Percentiles rank a stretch among this genome's conserved stretches.
Evolutionary conservation across 1,140 invertebrate species (phyloP).

Genomic region (Lutraria rhynchaena): DNA sequence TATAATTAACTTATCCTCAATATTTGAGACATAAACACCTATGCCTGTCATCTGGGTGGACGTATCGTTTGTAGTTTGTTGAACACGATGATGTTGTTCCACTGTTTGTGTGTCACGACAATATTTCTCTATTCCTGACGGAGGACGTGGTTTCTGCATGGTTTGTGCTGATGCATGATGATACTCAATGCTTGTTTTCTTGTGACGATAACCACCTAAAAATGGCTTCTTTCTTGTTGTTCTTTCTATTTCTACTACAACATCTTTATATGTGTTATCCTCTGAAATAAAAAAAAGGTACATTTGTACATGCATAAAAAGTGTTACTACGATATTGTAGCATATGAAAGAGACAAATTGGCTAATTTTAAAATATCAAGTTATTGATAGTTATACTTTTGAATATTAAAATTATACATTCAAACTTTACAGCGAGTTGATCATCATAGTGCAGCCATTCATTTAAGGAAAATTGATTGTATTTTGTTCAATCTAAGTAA

Average conservation of each 20-base stretch:
- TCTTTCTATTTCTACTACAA: constrained; percentile 81
- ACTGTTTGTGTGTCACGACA: constrained; percentile 82
- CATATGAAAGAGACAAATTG: no score
- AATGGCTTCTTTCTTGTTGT: constrained; percentile 79
- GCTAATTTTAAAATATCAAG: no score
- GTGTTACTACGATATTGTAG: no score
- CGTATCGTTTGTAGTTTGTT: constrained; percentile 81
- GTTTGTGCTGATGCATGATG: constrained; percentile 82
- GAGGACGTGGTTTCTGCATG: constrained; percentile 72
- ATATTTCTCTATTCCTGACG: constrained; percentile 68
- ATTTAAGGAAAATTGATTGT: no score
- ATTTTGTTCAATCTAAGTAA: no score
- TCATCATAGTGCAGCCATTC: no score
- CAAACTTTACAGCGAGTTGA: no score
- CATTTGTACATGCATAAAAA: background rate
- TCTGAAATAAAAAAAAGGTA: constrained; percentile 62
- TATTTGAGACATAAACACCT: constrained; percentile 79
- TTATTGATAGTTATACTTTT: no score
- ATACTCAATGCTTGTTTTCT: constrained; percentile 76
- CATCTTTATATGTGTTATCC: constrained; percentile 75
- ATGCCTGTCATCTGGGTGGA: constrained; percentile 83
- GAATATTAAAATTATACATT: no score
- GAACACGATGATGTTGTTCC: constrained; percentile 72
- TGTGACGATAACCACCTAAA: constrained; percentile 81
- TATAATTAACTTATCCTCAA: constrained; percentile 77